phyloP scores from a whole-genome alignment of 2,113 vertebrate genomes.

The Macheiramphus alcinus region DNA sequence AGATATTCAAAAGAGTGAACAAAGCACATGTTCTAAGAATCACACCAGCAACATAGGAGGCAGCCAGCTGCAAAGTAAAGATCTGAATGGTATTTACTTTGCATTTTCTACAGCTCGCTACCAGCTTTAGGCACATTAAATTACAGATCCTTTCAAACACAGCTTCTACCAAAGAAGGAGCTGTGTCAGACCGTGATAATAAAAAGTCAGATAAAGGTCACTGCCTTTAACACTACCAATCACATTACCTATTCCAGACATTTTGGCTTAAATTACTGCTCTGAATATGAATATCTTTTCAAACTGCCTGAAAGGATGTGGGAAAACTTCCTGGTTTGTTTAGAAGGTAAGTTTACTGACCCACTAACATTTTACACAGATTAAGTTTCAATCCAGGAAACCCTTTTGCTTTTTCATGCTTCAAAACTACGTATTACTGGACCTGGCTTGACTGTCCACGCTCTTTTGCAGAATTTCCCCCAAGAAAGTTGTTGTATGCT shows the following conservation, averaged over 20 bases:
- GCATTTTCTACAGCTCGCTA: not conserved
- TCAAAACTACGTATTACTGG: not conserved
- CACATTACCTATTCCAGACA: not conserved
- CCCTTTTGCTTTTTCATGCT: not conserved
- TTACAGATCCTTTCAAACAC: not conserved
- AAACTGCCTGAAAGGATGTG: not conserved
- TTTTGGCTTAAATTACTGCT: not conserved
- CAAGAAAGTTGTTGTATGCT: not conserved
- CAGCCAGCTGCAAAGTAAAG: not conserved
- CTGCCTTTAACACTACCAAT: not conserved
- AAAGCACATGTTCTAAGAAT: not conserved
- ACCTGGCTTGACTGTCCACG: not conserved
- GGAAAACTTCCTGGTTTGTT: not conserved
- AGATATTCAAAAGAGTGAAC: not conserved
- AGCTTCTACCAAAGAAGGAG: not conserved
- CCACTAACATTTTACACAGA: not conserved
- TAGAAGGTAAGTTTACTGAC: not conserved
- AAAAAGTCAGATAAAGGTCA: not conserved
- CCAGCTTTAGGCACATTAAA: not conserved
- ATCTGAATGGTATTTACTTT: not conserved
- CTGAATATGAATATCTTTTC: not conserved
- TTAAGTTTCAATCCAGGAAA: not conserved
- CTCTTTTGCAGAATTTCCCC: not conserved
- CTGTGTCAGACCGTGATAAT: not conserved
- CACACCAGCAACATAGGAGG: not conserved